Percentiles rank a stretch among this genome's conserved stretches.
Evolutionary conservation across 2,888 invertebrate species (phyloP).

Genomic region (Drosophila austrosaltans): DNA sequence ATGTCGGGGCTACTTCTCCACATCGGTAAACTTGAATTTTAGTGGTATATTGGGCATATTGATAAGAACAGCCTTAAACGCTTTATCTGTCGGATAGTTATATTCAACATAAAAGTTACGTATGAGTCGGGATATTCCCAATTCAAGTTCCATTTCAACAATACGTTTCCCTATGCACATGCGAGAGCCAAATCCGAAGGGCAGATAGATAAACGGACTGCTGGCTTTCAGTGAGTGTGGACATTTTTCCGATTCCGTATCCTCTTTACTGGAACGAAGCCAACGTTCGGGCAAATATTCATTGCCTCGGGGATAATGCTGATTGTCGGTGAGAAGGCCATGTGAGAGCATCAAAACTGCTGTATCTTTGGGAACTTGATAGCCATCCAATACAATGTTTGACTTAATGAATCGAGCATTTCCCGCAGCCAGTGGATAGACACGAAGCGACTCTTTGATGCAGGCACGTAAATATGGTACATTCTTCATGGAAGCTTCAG

Average conservation of each 20-base stretch:
- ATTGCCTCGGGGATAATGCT: conserved; percentile 86
- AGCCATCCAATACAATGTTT: conserved; percentile 87
- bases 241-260: conserved; percentile 84
- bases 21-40: conserved; percentile 81
- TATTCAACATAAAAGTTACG: conserved; percentile 78
- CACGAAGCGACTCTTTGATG: conserved; percentile 88
- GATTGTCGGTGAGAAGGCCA: conserved; percentile 84
- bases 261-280: conserved; percentile 80
- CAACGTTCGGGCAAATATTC: conserved; percentile 91
- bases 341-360: conserved; percentile 89
- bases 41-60: conserved; percentile 81
- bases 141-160: conserved; percentile 89
- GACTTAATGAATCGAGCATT: conserved; percentile 85
- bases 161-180: conserved; percentile 89
- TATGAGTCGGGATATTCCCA: conserved; percentile 83
- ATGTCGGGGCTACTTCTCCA: conserved; percentile 39
- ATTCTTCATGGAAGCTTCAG: conserved; percentile 83
- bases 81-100: conserved; percentile 74
- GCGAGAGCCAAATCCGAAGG: conserved; percentile 89
- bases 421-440: conserved; percentile 86
- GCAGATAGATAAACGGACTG: conserved; percentile 83
- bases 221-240: conserved; percentile 86
- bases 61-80: conserved; percentile 73
- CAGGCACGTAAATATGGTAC: conserved; percentile 88
- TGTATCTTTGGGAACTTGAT: conserved; percentile 86